Evolutionary conservation across 2,888 invertebrate genomes (phyloP), one percentile per base, ranked within the genome.

Genomic region (Syrista parreyssii): DNA sequence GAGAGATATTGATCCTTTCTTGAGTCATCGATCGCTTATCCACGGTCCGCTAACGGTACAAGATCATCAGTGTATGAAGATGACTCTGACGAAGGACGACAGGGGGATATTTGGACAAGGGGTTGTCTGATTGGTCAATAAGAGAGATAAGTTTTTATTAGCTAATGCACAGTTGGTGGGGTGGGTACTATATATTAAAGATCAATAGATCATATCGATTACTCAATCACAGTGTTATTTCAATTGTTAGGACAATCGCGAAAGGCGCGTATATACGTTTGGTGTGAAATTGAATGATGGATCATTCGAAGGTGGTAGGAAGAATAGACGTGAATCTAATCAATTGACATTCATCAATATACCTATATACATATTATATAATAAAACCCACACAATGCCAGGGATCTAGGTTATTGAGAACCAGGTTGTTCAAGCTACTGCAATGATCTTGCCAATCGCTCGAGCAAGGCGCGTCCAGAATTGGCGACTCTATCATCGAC

Each of bases 181-280:
- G 12, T 71, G 33, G 31, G 3, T 71, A 6, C 31, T 33, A 23
- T 55, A 23, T 55, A 71, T 32, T 71, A 30, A 71, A 71, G 23
- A 71, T 71, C 71, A 12, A 71, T 71, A 71, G 71, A 71, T 33
- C 71, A 32, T 31, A 31, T 71, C 71, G 31, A 55, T 71, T 71
- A 23, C 71, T 71, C 71, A 71, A 71, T 33, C 55, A 23, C 31
- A 71, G 71, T 23, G 32, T 30, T 23, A 33, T 71, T 31, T 11
- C 12, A 15, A 71, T 71, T 71, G 31, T 71, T n/a, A 12, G 32
- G 9, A 33, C 71, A 71, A 23, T 4, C 32, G 32, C 71, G 71
- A 71, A 32, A 31, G 33, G 32, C 9, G 71, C 71, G 71, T 33
- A 33, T 12, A 55, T 9, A 9, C 6, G 23, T 23, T 23, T 55